Evolutionary conservation across 2,888 invertebrate genomes (phyloP).

Genomic region (Platycnemis pennipes): DNA sequence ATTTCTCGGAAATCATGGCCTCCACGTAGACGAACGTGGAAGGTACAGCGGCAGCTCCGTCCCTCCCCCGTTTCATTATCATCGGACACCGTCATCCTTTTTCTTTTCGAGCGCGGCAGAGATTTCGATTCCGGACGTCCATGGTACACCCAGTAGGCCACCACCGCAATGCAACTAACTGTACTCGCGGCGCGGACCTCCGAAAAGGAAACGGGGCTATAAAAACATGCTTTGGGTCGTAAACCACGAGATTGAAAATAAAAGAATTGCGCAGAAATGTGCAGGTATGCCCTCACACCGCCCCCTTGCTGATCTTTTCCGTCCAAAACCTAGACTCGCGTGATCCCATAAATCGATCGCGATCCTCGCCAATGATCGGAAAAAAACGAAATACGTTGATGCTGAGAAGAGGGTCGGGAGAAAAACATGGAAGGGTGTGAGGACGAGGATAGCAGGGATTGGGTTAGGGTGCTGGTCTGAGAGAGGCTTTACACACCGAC

Average conservation of each 20-base stretch:
- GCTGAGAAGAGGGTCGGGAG: neutral
- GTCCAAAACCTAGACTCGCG: neutral
- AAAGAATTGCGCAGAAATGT: neutral
- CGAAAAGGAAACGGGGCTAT: neutral
- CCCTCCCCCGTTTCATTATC: neutral
- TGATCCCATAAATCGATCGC: slow-evolving; percentile 21
- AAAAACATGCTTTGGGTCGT: neutral
- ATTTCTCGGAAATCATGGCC: slow-evolving; percentile 10
- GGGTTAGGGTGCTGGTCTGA: no score
- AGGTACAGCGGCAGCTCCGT: neutral
- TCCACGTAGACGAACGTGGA: neutral
- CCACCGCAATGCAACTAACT: slow-evolving; percentile 55
- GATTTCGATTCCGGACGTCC: slow-evolving; percentile 24
- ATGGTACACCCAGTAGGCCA: slow-evolving; percentile 43
- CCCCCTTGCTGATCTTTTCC: neutral
- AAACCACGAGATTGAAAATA: neutral
- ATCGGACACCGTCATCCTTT: neutral
- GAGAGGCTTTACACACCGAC: no score
- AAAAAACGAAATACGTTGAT: neutral
- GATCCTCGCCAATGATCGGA: neutral
- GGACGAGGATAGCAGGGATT: no score
- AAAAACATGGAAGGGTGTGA: neutral
- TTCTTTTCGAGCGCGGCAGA: neutral
- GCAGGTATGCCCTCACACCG: neutral
- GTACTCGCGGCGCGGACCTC: slow-evolving; percentile 35